Conservation (phyloP, 2,888 invertebrate genomes). For the Choristoneura rosaceana region DNA sequence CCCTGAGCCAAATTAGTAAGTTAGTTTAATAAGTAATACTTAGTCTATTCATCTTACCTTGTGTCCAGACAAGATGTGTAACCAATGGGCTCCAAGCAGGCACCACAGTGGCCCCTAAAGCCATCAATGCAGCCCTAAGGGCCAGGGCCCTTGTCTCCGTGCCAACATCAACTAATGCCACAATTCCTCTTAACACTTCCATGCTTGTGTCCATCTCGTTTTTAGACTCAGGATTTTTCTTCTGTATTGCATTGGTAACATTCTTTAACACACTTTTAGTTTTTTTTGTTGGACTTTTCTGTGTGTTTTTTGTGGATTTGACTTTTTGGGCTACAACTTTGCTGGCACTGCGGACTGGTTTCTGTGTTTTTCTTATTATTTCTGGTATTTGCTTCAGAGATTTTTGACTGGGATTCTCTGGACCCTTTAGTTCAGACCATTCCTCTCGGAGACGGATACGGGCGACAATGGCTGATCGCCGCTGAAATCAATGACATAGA, state of each 20-base stretch:
- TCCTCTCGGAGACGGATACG: slow-evolving; percentile 71
- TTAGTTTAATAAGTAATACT: too few species aligned
- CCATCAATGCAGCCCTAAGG: slow-evolving; percentile 68
- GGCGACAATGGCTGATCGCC: slow-evolving; percentile 73
- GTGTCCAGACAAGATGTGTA: slow-evolving; percentile 75
- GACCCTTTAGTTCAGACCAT: slow-evolving; percentile 66
- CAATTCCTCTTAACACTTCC: slow-evolving; percentile 66
- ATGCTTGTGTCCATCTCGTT: slow-evolving; percentile 44
- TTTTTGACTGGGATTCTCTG: slow-evolving; percentile 13
- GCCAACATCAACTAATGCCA: slow-evolving; percentile 73
- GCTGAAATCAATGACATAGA: slow-evolving; percentile 57
- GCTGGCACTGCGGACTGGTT: slow-evolving; percentile 32
- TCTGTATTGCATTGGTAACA: not conserved
- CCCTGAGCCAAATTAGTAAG: too few species aligned
- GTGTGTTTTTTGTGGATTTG: slow-evolving; percentile 10
- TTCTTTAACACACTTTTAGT: slow-evolving; percentile 12
- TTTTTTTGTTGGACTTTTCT: not conserved
- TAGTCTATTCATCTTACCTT: slow-evolving; percentile 55
- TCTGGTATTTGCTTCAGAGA: slow-evolving; percentile 15
- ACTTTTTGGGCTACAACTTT: slow-evolving; percentile 26
- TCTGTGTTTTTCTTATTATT: slow-evolving; percentile 27
- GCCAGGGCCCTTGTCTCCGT: slow-evolving; percentile 65
- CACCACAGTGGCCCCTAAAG: slow-evolving; percentile 71
- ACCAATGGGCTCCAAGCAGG: slow-evolving; percentile 71
- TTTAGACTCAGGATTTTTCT: not conserved